phyloP scores from a whole-genome alignment of 1,140 invertebrate species.

The Drosophila bocki region DNA sequence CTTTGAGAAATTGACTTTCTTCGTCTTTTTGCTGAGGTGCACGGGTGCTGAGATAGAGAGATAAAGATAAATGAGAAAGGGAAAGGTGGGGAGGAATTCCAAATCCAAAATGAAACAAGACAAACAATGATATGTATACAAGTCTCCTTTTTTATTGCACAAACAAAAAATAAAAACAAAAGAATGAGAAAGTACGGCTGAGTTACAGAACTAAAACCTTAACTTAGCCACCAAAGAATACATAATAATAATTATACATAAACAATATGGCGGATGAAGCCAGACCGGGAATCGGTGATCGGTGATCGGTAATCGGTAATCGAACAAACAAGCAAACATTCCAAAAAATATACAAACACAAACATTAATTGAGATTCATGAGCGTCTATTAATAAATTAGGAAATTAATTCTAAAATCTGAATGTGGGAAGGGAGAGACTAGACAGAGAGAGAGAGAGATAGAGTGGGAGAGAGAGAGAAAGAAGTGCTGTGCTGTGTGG shows the following conservation, averaged over 20 bases:
- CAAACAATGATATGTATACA: conserved; percentile 76
- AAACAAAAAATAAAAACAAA: conserved; percentile 29
- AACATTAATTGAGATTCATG: conserved; percentile 19
- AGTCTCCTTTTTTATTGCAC: conserved; percentile 71
- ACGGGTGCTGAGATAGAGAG: conserved; percentile 21
- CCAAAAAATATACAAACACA: conserved; percentile 10
- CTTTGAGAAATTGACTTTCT: conserved; percentile 42
- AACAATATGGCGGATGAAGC: conserved; percentile 44
- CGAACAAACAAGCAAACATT: conserved; percentile 13
- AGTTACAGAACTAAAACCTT: conserved; percentile 45
- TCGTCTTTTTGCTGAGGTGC: conserved; percentile 6
- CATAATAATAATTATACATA: conserved; percentile 45
- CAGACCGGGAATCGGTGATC: not conserved
- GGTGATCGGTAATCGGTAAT: not conserved
- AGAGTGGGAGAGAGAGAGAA: conserved; percentile 5
- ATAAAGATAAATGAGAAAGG: not conserved
- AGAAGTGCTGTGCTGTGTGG: conserved; percentile 30
- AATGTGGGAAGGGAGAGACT: not conserved
- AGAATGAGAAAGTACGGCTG: conserved; percentile 35
- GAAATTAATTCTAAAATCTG: not conserved
- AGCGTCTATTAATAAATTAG: not conserved
- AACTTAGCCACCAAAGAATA: conserved; percentile 42
- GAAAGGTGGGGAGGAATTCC: not conserved
- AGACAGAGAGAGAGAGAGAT: conserved; percentile 6
- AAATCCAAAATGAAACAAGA: conserved; percentile 44